A percentile compares a stretch with the other conserved stretches of the same genome.
Evolutionary conservation across 2,888 invertebrate genomes (phyloP).

Genomic region (Muscina levida): DNA sequence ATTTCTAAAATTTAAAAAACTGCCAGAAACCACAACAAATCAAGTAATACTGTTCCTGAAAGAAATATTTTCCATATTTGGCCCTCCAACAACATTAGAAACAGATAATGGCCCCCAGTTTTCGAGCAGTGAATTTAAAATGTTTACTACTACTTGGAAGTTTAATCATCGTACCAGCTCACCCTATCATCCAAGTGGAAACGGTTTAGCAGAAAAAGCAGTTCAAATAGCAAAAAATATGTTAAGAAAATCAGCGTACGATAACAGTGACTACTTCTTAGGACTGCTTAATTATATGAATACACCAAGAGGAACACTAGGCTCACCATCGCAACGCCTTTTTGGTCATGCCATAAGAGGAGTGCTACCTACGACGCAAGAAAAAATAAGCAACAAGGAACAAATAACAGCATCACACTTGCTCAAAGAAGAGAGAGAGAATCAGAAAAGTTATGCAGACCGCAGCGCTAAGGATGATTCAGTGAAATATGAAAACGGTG

Average conservation of each 20-base stretch:
- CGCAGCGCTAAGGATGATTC: no score
- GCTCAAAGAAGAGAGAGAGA: no score
- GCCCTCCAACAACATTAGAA: slow-evolving; percentile 66
- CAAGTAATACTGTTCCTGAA: no score
- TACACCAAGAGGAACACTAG: slow-evolving; percentile 27
- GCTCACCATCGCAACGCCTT: slow-evolving; percentile 31
- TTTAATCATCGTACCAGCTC: no score
- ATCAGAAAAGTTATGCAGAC: no score
- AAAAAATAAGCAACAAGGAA: not conserved
- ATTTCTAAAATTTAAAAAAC: no score
- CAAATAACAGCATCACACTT: no score
- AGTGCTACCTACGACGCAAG: not conserved
- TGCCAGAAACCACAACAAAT: no score
- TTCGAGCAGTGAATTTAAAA: slow-evolving; percentile 52
- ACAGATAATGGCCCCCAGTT: slow-evolving; percentile 69
- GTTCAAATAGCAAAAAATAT: slow-evolving; percentile 39
- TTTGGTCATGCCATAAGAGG: slow-evolving; percentile 32
- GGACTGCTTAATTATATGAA: slow-evolving; percentile 42
- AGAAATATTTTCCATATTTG: slow-evolving; percentile 65
- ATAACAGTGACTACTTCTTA: slow-evolving; percentile 36
- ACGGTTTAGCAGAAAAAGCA: slow-evolving; percentile 39
- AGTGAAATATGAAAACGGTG: no score
- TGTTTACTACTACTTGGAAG: no score
- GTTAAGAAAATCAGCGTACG: slow-evolving; percentile 33
- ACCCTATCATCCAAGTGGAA: slow-evolving; percentile 28